Evolutionary conservation across 2,113 vertebrate species (phyloP).

Genomic region (Lepus timidus): DNA sequence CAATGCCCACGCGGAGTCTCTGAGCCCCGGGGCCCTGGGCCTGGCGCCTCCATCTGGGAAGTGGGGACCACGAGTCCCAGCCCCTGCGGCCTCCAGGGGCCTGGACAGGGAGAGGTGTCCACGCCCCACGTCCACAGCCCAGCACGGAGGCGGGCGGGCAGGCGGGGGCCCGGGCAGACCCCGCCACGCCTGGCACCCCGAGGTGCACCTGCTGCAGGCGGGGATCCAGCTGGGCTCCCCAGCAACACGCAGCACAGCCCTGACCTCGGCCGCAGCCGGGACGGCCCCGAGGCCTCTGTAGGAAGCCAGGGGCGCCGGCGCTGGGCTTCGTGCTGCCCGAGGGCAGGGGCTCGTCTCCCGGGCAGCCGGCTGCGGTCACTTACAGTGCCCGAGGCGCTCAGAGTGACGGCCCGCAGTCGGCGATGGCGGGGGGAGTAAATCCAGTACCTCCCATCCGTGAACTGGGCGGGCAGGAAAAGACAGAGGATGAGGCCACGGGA

Average conservation of each 20-base stretch:
- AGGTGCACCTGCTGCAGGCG: too few relatives aligned
- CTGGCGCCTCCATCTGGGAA: neutral
- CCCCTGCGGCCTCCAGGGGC: neutral
- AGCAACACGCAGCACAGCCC: too few relatives aligned
- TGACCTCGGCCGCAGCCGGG: neutral
- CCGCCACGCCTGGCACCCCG: neutral
- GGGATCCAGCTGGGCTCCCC: too few relatives aligned
- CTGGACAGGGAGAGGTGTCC: accelerated
- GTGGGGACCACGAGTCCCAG: neutral
- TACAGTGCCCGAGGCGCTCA: slow-evolving; percentile 88
- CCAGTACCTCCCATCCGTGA: slow-evolving; percentile 95
- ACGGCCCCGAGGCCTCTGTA: neutral
- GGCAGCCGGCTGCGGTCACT: slow-evolving; percentile 81
- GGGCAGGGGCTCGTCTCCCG: neutral
- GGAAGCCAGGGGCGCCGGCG: neutral
- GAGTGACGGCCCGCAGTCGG: slow-evolving; percentile 88
- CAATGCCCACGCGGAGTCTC: too few relatives aligned
- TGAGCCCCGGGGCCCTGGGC: neutral
- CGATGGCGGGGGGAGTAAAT: slow-evolving; percentile 92
- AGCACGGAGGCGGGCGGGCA: neutral
- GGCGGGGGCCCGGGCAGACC: neutral
- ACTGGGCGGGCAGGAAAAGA: slow-evolving; percentile 89
- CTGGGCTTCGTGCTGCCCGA: neutral
- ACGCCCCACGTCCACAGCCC: accelerated
- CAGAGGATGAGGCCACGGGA: slow-evolving; percentile 78